Evolutionary conservation across 2,797 vertebrate species (phyloP).

Genomic region (Urosaurus nigricauda): DNA sequence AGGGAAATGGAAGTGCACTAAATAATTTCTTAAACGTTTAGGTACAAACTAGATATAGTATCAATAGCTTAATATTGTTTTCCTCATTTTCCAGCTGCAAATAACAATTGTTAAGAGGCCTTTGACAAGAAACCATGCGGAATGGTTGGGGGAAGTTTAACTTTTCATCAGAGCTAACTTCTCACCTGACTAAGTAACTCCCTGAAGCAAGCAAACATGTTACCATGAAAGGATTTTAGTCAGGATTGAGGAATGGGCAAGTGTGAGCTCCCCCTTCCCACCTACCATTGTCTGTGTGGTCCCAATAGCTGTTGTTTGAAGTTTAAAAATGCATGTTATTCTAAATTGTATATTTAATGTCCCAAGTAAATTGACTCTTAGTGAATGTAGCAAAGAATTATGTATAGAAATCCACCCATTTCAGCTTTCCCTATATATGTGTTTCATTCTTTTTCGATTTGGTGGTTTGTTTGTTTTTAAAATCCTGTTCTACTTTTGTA

Average conservation of each 20-base stretch:
- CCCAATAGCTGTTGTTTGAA: neutral
- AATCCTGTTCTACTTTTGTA: constrained; percentile 56
- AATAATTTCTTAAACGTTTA: constrained; percentile 39
- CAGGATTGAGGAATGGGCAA: too few relatives aligned
- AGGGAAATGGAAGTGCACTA: constrained; percentile 63
- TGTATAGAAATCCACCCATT: constrained; percentile 63
- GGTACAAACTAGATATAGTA: neutral
- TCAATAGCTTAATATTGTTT: neutral
- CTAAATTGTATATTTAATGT: neutral
- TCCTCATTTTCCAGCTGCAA: neutral
- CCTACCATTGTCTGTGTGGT: neutral
- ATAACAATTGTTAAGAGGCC: neutral
- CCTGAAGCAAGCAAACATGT: neutral
- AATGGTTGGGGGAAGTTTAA: neutral
- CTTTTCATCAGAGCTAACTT: neutral
- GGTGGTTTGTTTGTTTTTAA: constrained; percentile 3
- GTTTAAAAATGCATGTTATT: neutral
- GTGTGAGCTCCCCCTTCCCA: too few relatives aligned
- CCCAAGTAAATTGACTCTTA: neutral
- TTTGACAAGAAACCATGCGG: too few relatives aligned
- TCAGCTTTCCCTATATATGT: constrained; percentile 57
- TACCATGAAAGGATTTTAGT: neutral
- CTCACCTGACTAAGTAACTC: too few relatives aligned
- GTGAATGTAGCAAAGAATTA: constrained; percentile 48
- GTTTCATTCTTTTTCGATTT: constrained; percentile 31